Evolutionary conservation across 2,797 vertebrate species (phyloP).

Genomic region (Parambassis ranga): DNA sequence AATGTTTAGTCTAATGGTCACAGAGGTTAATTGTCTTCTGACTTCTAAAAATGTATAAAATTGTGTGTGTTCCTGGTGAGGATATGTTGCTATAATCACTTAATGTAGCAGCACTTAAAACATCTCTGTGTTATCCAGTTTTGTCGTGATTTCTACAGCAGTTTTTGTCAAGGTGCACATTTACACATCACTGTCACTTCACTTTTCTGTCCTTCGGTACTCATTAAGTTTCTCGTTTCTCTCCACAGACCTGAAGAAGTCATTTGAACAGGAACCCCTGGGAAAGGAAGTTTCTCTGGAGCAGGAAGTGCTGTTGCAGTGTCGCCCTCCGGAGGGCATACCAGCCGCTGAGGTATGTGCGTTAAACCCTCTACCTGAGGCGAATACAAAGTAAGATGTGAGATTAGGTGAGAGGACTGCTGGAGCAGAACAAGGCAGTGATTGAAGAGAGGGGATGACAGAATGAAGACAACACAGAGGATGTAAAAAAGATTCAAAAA

Average conservation of each 20-base stretch:
- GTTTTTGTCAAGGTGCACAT: too few species aligned
- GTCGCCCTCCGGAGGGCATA: conserved; percentile 94
- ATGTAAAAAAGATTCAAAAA: conserved; percentile 2
- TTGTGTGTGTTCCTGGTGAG: too few species aligned
- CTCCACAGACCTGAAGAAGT: conserved; percentile 90
- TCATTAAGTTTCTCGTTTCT: conserved; percentile 25
- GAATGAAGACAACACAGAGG: conserved; percentile 9
- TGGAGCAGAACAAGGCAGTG: neutral
- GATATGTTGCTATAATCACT: too few species aligned
- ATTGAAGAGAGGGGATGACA: neutral
- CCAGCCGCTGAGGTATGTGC: conserved; percentile 89
- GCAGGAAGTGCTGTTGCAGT: conserved; percentile 95
- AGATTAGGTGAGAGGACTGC: neutral
- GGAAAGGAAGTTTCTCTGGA: conserved; percentile 96
- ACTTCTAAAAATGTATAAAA: too few species aligned
- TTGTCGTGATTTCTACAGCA: neutral
- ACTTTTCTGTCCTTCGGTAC: neutral
- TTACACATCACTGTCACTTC: too few species aligned
- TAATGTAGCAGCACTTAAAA: too few species aligned
- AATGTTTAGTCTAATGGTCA: too few species aligned
- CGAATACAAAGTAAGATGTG: conserved; percentile 8
- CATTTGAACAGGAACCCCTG: conserved; percentile 94
- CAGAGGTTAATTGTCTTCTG: too few species aligned
- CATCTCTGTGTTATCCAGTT: too few species aligned
- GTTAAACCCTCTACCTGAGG: conserved; percentile 16